Conservation (phyloP, 2,888 invertebrate genomes). For the Chymomyza fuscimana region DNA sequence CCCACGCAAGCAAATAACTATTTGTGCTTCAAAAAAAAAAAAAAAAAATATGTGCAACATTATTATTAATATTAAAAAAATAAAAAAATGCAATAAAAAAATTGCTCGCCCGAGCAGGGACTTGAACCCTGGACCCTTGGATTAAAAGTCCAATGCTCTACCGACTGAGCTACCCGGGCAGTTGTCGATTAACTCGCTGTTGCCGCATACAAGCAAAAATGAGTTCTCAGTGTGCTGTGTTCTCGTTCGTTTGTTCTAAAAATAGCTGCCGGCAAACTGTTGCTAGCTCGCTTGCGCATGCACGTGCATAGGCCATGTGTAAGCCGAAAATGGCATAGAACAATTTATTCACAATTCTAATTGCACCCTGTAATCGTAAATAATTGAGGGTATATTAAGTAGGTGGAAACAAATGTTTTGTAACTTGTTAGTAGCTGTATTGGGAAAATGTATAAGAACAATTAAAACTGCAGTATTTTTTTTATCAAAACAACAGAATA, state of each 20-base stretch:
- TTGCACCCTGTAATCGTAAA: background rate
- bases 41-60: conserved; percentile 6
- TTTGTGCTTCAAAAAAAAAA: conserved; percentile 8
- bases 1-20: conserved; percentile 42
- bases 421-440: too few species aligned
- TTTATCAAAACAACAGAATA: background rate
- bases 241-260: conserved; percentile 27
- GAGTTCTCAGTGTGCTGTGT: background rate
- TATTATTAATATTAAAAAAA: conserved; percentile 18
- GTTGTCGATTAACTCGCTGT: conserved; percentile 28
- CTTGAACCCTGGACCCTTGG: conserved; percentile 81
- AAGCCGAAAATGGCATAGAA: conserved; percentile 34
- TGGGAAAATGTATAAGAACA: too few species aligned
- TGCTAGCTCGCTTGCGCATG: conserved; percentile 35
- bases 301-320: conserved; percentile 18
- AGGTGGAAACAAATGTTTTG: background rate
- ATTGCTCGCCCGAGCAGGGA: conserved; percentile 76
- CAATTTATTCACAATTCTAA: background rate
- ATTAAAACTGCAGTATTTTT: too few species aligned
- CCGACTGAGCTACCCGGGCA: conserved; percentile 79
- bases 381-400: background rate
- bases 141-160: conserved; percentile 81
- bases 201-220: conserved; percentile 31
- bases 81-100: conserved; percentile 30
- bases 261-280: conserved; percentile 2